Evolutionary conservation across 2,888 invertebrate species (phyloP).

Genomic region (Cosmorhoe ocellata): DNA sequence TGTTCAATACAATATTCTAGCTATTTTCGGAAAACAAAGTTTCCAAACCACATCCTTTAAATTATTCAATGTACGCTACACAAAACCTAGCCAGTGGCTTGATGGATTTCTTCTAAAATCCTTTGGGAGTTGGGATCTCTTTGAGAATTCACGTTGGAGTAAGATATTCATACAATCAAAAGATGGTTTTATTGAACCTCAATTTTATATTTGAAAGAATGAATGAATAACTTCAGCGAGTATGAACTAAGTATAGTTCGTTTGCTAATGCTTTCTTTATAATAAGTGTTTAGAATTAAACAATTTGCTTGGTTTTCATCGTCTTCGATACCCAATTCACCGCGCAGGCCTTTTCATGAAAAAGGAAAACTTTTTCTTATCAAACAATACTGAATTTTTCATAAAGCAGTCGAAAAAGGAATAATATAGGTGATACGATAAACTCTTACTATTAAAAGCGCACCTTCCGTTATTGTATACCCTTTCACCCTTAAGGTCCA

Average conservation of each 20-base stretch:
- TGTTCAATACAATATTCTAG: too few relatives aligned
- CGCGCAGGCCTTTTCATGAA: too few relatives aligned
- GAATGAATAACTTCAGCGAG: background rate
- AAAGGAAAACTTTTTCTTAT: too few relatives aligned
- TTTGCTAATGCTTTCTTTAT: too few relatives aligned
- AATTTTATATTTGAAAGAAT: background rate
- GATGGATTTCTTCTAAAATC: slow-evolving; percentile 22
- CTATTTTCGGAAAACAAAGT: background rate
- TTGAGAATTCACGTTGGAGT: slow-evolving; percentile 13
- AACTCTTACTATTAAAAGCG: slow-evolving; percentile 23
- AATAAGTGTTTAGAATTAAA: too few relatives aligned
- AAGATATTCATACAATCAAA: slow-evolving; percentile 21
- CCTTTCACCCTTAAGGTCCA: slow-evolving; percentile 38
- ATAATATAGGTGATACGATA: slow-evolving; percentile 5
- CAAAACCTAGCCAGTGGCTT: slow-evolving; percentile 8
- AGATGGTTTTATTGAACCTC: slow-evolving; percentile 5
- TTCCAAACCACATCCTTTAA: slow-evolving; percentile 2
- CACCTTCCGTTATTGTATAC: slow-evolving; percentile 31
- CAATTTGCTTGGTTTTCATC: too few relatives aligned
- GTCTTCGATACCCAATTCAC: too few relatives aligned
- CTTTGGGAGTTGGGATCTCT: slow-evolving; percentile 12
- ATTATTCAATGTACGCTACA: slow-evolving; percentile 17
- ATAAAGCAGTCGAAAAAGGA: slow-evolving; percentile 2
- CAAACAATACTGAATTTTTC: background rate
- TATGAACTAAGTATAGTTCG: too few relatives aligned